Base-by-base conservation (phyloP, 2,797 vertebrate species). In the Psittacula echo region DNA sequence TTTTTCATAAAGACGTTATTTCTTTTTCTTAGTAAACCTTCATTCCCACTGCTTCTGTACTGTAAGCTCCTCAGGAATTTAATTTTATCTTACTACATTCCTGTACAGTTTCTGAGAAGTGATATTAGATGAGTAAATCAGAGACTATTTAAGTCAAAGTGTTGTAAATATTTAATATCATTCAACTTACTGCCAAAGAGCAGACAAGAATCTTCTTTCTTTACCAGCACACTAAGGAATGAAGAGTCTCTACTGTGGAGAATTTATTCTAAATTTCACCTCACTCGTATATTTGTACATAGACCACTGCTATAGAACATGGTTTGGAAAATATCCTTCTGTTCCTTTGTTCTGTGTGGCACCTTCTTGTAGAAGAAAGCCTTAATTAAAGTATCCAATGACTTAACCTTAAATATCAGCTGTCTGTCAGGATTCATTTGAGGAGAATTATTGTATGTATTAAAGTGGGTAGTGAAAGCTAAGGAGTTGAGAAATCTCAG, bases 381-480 rank as follows among this genome's bases (percentile, higher is more conserved):
- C 62, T 45, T 76, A 32, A 89, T 60, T 48, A 66, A 29, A 71
- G 15, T 27, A 68, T 83, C 53, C 75, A 75, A 85, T 83, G 56
- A 72, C 66, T 82, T 6, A 2, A 61, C 73, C 47, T 78, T 91
- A 47, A 75, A 92, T 70, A 91, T 89, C 74, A 83, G 42, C 50
- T 89, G 50, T 86, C 82, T 79, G 64, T 76, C 64, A 91, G 85
- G 34, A 90, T 87, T 90, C 32, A 37, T 90, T 70, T 70, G 51
- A 87, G 66, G 20, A 85, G 39, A 93, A 53, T 81, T 76, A 84
- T 15, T 70, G 45, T 50, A 62, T 32, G 18, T 29, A 32, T 62
- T 78, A 39, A 78, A 93, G n/a, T 30, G 17, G 17, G 15, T 20
- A 81, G 39, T 68, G 73, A 80, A 92, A 84, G 51, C 44, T 88